These are phyloP conservation scores for Ptyas mucosa DNA, from an alignment of 2,113 vertebrate species.

Conservation along the genomic window DNA sequence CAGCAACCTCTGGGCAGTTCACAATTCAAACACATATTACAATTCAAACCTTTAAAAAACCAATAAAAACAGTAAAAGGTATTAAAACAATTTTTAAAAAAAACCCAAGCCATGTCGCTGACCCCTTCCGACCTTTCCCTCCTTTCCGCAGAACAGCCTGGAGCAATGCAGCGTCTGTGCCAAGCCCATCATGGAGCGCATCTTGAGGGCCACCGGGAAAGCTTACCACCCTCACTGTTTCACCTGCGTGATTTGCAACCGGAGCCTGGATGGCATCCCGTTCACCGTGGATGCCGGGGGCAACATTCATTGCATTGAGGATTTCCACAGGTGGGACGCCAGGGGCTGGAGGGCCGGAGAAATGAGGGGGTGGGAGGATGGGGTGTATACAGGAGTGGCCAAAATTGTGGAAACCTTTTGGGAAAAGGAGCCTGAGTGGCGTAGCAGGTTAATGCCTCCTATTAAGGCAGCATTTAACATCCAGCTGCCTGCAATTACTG, in stretches of 20 bases:
- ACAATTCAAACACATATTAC: too few species aligned
- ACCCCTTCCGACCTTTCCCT: neutral
- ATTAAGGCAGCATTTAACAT: too few species aligned
- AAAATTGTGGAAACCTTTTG: too few species aligned
- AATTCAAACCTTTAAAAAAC: too few species aligned
- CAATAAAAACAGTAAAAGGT: too few species aligned
- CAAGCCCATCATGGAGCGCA: conserved; percentile 97
- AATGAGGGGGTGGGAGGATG: too few species aligned
- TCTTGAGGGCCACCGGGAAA: conserved; percentile 94
- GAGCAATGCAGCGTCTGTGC: conserved; percentile 92
- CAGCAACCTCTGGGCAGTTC: too few species aligned
- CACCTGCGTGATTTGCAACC: conserved; percentile 93
- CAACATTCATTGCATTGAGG: conserved; percentile 98
- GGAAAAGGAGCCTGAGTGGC: too few species aligned
- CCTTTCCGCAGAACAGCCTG: conserved; percentile 84
- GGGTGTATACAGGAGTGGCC: too few species aligned
- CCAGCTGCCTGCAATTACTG: too few species aligned
- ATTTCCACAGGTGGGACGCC: conserved; percentile 88
- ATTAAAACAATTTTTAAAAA: too few species aligned
- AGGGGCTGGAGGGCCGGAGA: neutral
- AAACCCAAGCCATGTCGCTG: neutral
- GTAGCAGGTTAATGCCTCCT: too few species aligned
- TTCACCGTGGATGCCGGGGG: conserved; percentile 95
- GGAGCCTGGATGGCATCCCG: conserved; percentile 94
- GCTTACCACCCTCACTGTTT: conserved; percentile 98